A percentile compares a stretch with the other conserved stretches of the same genome.
These are phyloP conservation scores for Calyptomena viridis DNA, from an alignment of 2,113 vertebrate species.

Conservation along the genomic window DNA sequence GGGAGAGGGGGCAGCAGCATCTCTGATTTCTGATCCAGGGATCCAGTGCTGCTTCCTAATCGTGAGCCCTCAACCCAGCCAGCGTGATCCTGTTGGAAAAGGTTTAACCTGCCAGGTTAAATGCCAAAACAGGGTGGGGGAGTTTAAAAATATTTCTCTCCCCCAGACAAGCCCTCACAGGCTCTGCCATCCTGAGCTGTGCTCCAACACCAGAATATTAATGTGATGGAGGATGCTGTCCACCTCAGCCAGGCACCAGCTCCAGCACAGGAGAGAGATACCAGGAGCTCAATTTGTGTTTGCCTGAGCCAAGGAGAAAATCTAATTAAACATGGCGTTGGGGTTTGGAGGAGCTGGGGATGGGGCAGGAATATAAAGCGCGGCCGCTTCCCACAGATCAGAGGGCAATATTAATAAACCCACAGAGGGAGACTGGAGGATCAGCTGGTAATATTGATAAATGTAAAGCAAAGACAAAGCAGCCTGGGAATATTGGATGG, in stretches of 20 bases:
- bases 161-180: not conserved
- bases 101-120: not conserved
- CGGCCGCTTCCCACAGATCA: constrained; percentile 71
- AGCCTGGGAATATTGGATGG: constrained; percentile 55
- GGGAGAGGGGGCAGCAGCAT: not conserved
- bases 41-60: not conserved
- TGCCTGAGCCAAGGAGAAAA: constrained; percentile 75
- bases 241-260: constrained; percentile 13
- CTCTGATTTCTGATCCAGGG: not conserved
- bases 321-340: constrained; percentile 78
- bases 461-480: constrained; percentile 76
- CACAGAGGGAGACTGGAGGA: constrained; percentile 41
- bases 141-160: not conserved
- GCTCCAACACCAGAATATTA: not conserved
- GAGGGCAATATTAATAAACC: constrained; percentile 82
- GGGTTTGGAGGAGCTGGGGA: constrained; percentile 70
- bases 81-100: not conserved
- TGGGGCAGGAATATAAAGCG: constrained; percentile 76
- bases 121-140: not conserved
- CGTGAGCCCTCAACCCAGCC: not conserved
- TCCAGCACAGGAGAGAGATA: constrained; percentile 39
- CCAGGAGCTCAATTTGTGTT: constrained; percentile 72
- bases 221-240: not conserved
- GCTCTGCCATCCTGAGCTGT: not conserved
- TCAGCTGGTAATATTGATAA: constrained; percentile 74